A percentile compares a stretch with the other conserved stretches of the same genome.
Conservation (phyloP, 1,140 invertebrate species). For the Drosophila busckii region DNA sequence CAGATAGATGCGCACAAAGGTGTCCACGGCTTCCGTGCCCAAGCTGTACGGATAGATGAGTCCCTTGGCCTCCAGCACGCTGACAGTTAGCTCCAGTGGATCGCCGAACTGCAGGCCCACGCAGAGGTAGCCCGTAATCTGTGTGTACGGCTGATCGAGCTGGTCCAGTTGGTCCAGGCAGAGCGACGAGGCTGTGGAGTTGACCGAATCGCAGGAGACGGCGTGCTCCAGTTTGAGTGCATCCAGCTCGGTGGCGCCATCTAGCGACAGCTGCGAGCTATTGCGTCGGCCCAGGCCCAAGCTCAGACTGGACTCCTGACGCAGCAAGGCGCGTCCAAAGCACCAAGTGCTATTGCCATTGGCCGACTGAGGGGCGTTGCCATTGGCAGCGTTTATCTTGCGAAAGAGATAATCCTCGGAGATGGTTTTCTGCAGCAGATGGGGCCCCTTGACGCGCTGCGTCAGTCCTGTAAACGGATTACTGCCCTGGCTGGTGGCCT, state of each 20-base stretch:
- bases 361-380: no score
- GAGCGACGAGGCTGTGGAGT: slow-evolving; percentile 87
- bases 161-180: slow-evolving; percentile 85
- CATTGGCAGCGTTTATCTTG: slow-evolving; percentile 39
- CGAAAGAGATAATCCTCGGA: slow-evolving; percentile 77
- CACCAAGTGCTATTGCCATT: slow-evolving; percentile 66
- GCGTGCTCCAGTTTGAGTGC: slow-evolving; percentile 81
- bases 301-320: slow-evolving; percentile 65
- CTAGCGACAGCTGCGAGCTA: slow-evolving; percentile 65
- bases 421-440: slow-evolving; percentile 75
- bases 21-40: slow-evolving; percentile 83
- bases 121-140: slow-evolving; percentile 87
- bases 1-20: slow-evolving; percentile 87
- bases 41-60: slow-evolving; percentile 82
- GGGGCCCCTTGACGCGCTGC: slow-evolving; percentile 67
- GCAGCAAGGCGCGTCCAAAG: slow-evolving; percentile 61
- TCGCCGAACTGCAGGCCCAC: slow-evolving; percentile 89
- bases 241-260: slow-evolving; percentile 49
- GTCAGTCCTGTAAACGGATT: slow-evolving; percentile 63
- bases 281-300: slow-evolving; percentile 63
- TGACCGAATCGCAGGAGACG: slow-evolving; percentile 90
- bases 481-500: slow-evolving; percentile 50
- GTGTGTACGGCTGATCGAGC: slow-evolving; percentile 83
- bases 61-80: slow-evolving; percentile 87
- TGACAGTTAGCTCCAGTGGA: slow-evolving; percentile 86